Conservation (phyloP, 2,888 invertebrate species). For the Colletes collaris region DNA sequence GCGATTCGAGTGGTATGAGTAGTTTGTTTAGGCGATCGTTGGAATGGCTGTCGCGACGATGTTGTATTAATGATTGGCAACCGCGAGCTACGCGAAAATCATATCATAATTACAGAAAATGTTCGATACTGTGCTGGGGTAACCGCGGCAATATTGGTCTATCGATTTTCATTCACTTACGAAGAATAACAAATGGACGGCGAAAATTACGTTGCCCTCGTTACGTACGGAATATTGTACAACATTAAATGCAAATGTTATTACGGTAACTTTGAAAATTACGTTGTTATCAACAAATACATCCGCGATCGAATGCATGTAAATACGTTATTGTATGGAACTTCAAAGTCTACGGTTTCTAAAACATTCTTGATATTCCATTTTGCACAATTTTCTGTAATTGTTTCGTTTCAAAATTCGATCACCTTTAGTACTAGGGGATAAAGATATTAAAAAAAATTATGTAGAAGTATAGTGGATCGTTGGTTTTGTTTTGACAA, state of each 20-base stretch:
- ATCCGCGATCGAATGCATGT: background rate
- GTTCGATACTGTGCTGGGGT: background rate
- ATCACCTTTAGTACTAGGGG: too few relatives aligned
- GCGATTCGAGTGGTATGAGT: constrained; percentile 36
- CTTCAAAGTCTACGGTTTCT: too few relatives aligned
- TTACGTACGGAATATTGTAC: too few relatives aligned
- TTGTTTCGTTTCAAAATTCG: too few relatives aligned
- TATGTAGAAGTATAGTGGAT: too few relatives aligned
- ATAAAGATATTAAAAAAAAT: too few relatives aligned
- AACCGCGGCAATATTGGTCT: background rate
- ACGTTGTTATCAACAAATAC: background rate
- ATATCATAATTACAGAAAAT: constrained; percentile 36
- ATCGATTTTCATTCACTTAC: constrained; percentile 13
- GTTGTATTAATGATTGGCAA: constrained; percentile 25
- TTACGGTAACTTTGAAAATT: background rate
- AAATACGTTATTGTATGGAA: background rate
- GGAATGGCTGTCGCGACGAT: constrained; percentile 4
- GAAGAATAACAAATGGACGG: background rate
- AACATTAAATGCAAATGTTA: background rate
- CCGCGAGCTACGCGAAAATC: constrained; percentile 18
- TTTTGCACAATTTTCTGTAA: too few relatives aligned
- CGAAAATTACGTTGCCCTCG: background rate
- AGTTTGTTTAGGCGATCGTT: constrained; percentile 28
- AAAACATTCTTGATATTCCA: too few relatives aligned
- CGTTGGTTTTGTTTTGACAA: too few relatives aligned